phyloP scores from a whole-genome alignment of 2,113 vertebrate genomes.

The Halcyon senegalensis region DNA sequence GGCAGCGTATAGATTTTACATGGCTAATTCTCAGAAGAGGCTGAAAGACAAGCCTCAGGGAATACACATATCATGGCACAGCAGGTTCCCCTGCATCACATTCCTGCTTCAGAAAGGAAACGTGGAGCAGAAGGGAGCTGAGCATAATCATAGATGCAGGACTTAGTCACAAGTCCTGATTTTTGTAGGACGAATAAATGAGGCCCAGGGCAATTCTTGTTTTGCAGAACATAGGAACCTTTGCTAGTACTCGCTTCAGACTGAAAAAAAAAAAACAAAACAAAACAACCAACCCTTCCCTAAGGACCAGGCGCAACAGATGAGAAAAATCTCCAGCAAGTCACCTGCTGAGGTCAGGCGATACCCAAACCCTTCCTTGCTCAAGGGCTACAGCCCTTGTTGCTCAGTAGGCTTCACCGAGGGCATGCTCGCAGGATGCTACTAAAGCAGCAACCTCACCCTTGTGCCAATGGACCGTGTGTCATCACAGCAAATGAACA shows the following conservation, averaged over 20 bases:
- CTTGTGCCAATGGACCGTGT: not conserved
- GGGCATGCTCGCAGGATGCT: not conserved
- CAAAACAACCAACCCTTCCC: not conserved
- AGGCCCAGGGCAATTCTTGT: not conserved
- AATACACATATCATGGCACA: not conserved
- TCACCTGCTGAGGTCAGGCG: not conserved
- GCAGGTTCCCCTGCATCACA: not conserved
- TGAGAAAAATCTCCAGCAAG: not conserved
- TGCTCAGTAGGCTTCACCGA: not conserved
- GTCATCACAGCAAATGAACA: not conserved
- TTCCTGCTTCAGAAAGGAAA: not conserved
- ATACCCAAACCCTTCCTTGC: not conserved
- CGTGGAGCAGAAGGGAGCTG: not conserved
- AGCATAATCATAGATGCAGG: not conserved
- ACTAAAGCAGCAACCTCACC: not conserved
- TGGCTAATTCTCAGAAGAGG: not conserved
- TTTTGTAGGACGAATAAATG: not conserved
- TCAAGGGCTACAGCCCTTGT: not conserved
- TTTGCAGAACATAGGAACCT: not conserved
- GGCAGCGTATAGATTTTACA: not conserved
- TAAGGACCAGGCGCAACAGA: not conserved
- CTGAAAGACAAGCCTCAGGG: not conserved
- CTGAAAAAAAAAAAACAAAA: not conserved
- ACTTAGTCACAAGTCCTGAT: not conserved
- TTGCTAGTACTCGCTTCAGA: not conserved